These are phyloP conservation scores for Propithecus perrieri DNA, from an alignment of 2,797 vertebrate species.

Conservation along the genomic window DNA sequence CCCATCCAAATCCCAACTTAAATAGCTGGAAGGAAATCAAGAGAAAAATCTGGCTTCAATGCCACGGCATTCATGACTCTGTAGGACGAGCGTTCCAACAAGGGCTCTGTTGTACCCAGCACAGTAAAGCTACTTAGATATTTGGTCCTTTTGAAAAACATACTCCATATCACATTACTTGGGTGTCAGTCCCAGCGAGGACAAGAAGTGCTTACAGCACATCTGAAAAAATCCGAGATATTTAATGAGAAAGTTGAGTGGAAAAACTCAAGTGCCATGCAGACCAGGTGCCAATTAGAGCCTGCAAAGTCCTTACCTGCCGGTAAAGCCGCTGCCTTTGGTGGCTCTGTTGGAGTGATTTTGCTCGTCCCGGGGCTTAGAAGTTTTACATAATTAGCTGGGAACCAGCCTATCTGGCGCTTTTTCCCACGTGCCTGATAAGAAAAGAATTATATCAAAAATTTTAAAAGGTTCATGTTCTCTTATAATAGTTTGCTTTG, in stretches of 20 bases:
- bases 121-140: neutral
- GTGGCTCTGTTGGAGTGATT: constrained; percentile 95
- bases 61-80: neutral
- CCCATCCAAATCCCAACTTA: neutral
- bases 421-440: constrained; percentile 96
- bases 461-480: neutral
- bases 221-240: neutral
- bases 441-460: constrained; percentile 51
- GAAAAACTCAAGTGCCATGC: fast-evolving
- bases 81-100: neutral
- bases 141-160: neutral
- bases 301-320: constrained; percentile 84
- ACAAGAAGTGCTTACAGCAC: neutral
- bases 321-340: constrained; percentile 88
- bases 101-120: constrained; percentile 40
- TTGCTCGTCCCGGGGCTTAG: constrained; percentile 98
- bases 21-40: constrained; percentile 60
- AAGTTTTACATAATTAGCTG: constrained; percentile 98
- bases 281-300: fast-evolving
- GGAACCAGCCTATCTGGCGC: constrained; percentile 99
- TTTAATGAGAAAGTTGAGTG: fast-evolving
- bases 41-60: constrained; percentile 26
- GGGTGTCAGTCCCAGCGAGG: neutral
- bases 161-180: neutral
- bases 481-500: neutral